Base-by-base conservation (phyloP, 2,888 invertebrate species). In the Netelia inedita region DNA sequence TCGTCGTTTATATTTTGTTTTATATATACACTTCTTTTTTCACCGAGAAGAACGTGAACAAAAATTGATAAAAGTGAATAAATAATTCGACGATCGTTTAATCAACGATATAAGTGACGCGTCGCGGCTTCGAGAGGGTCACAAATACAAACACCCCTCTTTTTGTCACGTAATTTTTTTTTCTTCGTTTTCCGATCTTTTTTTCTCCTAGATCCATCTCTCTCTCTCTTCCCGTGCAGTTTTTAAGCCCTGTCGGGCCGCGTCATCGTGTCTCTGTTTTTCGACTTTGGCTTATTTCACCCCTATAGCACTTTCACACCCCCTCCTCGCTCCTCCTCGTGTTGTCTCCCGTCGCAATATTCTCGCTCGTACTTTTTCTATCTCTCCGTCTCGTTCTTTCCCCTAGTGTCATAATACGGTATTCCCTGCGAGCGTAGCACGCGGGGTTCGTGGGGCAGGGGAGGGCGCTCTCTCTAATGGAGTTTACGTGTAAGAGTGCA, bases 401-500 rank as follows among this genome's bases (percentile, higher is more conserved):
- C 76, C 65, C 80, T 82, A 86, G 89, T 88, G 89, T 90, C 90
- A 90, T 91, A 90, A 92, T 92, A 88, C 87, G 88, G 88, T 89
- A 91, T 91, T 90, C 88, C 88, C 85, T 82, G 86, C 88, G 89
- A 89, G 88, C 87, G 87, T 16, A 87, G 86, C 72, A 55, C 46
- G 50, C 43, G 65, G 79, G 41, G 28, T 5, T 28, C 5, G 28
- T 28, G 28, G 28, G 28, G 28, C 28, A 28, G 19, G 28, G 53
- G 55, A 72, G 72, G 86, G 84, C 75, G 85, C 83, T 88, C 86
- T 89, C 89, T 79, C 91, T 93, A 93, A 93, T 93, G 93, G 93
- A 93, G 91, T 93, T 93, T 93, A 91, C 93, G 92, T 93, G 93
- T 93, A 91, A 90, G 90, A 92, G 91, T 89, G 82, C 82, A 85